These are phyloP conservation scores for Chloroceryle amazona DNA, from an alignment of 2,797 vertebrate genomes.

Conservation along the genomic window DNA sequence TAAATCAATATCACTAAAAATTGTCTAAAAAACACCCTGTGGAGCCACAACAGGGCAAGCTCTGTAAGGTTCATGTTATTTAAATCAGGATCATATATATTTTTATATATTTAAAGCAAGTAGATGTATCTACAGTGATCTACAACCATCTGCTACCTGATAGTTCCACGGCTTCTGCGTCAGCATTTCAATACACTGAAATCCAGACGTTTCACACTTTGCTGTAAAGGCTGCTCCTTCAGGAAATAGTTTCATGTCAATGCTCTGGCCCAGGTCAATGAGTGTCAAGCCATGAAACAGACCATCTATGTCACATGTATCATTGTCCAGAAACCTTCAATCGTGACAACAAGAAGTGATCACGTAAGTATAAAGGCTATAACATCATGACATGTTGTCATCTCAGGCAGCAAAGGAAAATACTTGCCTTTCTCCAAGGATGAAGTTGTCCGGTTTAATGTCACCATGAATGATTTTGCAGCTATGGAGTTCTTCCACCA, in stretches of 20 bases:
- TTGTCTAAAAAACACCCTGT: rapidly evolving
- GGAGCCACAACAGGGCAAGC: background rate
- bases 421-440: slow-evolving; percentile 89
- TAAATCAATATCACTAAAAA: background rate
- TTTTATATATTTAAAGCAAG: background rate
- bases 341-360: background rate
- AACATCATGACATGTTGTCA: rapidly evolving
- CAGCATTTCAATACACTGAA: slow-evolving; percentile 95
- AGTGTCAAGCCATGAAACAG: slow-evolving; percentile 89
- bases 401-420: background rate
- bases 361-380: background rate
- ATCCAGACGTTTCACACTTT: slow-evolving; percentile 91
- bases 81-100: background rate
- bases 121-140: background rate
- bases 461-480: slow-evolving; percentile 91
- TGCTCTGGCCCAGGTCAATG: slow-evolving; percentile 94
- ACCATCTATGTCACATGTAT: slow-evolving; percentile 79
- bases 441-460: slow-evolving; percentile 96
- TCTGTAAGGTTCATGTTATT: background rate
- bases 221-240: slow-evolving; percentile 88
- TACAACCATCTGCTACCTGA: slow-evolving; percentile 83
- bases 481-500: slow-evolving; percentile 90
- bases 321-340: slow-evolving; percentile 89
- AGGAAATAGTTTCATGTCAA: slow-evolving; percentile 93
- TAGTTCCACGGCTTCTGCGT: slow-evolving; percentile 92